Evolutionary conservation across 2,888 invertebrate genomes (phyloP).

Genomic region (Hirtodrosophila confusa): DNA sequence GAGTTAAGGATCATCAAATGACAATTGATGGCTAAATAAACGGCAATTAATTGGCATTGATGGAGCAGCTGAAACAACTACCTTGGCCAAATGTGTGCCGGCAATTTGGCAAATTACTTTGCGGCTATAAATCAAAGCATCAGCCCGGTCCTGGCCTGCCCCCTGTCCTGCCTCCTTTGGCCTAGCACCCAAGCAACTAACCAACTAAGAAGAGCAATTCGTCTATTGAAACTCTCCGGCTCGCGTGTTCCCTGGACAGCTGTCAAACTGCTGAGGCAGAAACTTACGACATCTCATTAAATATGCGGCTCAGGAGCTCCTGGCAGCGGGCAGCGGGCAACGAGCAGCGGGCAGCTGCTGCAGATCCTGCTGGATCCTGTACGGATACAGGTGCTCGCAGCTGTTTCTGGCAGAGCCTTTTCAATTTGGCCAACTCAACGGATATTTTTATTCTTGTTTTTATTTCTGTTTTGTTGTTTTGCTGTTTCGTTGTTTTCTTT

Average conservation of each 20-base stretch:
- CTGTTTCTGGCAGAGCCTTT: slow-evolving; percentile 29
- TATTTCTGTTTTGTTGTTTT: slow-evolving; percentile 19
- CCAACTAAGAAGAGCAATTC: slow-evolving; percentile 35
- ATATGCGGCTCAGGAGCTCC: slow-evolving; percentile 55
- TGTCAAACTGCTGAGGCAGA: slow-evolving; percentile 64
- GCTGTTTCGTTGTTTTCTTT: slow-evolving; percentile 27
- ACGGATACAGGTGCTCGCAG: slow-evolving; percentile 22
- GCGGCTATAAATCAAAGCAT: slow-evolving; percentile 68
- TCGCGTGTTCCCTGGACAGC: slow-evolving; percentile 50
- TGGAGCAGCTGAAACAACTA: slow-evolving; percentile 34
- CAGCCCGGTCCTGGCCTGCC: slow-evolving; percentile 8
- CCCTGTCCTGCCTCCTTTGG: not conserved
- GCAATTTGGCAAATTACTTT: slow-evolving; percentile 66
- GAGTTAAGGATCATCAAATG: slow-evolving; percentile 28
- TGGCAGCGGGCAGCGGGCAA: slow-evolving; percentile 8
- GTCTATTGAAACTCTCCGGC: slow-evolving; percentile 23
- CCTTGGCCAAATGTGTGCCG: slow-evolving; percentile 14
- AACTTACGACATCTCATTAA: slow-evolving; percentile 64
- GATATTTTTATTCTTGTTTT: slow-evolving; percentile 22
- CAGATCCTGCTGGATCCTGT: slow-evolving; percentile 13
- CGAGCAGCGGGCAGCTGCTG: slow-evolving; percentile 13
- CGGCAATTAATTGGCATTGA: slow-evolving; percentile 74
- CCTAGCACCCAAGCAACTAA: slow-evolving; percentile 22
- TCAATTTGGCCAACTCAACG: slow-evolving; percentile 61
- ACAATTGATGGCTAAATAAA: slow-evolving; percentile 72